phyloP scores from a whole-genome alignment of 2,888 invertebrate genomes.

The Perizoma flavofasciatum region DNA sequence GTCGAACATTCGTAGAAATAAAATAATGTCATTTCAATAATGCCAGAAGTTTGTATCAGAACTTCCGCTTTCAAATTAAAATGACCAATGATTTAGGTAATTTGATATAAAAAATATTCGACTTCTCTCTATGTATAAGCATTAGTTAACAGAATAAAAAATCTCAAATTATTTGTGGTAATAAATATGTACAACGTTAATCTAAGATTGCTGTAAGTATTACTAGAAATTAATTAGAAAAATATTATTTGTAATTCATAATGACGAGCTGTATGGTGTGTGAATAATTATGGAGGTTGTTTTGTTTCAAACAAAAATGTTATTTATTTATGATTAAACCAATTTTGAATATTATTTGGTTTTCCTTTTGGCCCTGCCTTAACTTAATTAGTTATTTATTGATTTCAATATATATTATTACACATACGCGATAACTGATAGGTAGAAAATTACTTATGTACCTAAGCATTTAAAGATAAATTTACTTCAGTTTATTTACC shows the following conservation, averaged over 20 bases:
- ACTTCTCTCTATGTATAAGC: conserved; percentile 72
- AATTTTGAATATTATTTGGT: conserved; percentile 72
- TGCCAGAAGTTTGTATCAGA: background rate
- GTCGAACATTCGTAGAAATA: too few species aligned
- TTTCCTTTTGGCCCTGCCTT: background rate
- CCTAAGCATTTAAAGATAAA: too few species aligned
- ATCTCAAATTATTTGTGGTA: conserved; percentile 83
- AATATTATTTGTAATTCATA: conserved; percentile 79
- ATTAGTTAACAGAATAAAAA: conserved; percentile 73
- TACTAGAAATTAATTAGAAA: conserved; percentile 81
- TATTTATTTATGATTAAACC: conserved; percentile 84
- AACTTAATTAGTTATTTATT: background rate
- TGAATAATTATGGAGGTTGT: conserved; percentile 81
- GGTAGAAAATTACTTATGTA: too few species aligned
- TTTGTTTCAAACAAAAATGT: conserved; percentile 83
- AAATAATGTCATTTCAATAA: background rate
- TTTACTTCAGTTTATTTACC: too few species aligned
- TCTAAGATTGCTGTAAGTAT: conserved; percentile 83
- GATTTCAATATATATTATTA: too few species aligned
- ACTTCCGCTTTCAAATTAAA: conserved; percentile 41
- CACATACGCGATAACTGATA: too few species aligned
- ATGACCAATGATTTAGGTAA: conserved; percentile 64
- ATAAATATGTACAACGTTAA: conserved; percentile 80
- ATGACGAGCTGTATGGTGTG: conserved; percentile 78
- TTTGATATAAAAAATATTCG: conserved; percentile 63